Evolutionary conservation across 2,888 invertebrate species (phyloP), one percentile per base, ranked within the genome.

Genomic region (Cheilosia impressa): DNA sequence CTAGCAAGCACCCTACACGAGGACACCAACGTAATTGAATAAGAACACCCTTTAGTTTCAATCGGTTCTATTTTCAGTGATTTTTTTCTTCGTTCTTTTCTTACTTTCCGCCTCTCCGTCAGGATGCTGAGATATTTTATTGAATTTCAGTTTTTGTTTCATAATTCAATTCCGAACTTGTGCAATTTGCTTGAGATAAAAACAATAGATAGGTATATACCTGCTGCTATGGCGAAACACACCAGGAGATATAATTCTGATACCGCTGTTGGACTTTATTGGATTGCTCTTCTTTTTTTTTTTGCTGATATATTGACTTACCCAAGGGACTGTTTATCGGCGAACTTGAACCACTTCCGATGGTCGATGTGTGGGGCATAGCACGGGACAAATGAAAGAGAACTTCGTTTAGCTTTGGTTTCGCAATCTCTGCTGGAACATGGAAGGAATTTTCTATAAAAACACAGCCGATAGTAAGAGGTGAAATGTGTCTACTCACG

Each of bases 41-140:
- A 77, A 85, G 81, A 72, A 81, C 81, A 81, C 57, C 80, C 85
- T 85, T 85, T 85, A 85, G 85, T 85, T 85, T 85, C 85, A 85
- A 85, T 85, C 81, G 85, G 76, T 85, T 85, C 84, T 76, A 85
- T 85, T 81, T 85, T 53, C 85, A 81, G 72, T 81, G 81, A 81
- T 76, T 80, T 82, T 31, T 31, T 71, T 62, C 58, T 72, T 63
- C 17, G 55, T 53, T 55, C 66, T 38, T 63, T 50, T 50, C 57
- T 66, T 68, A 57, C 63, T 60, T 66, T 68, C 76, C 62, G 57
- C 72, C 34, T 38, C 10, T 63, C 76, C 34, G 34, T 7, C 72
- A 72, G 81, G 69, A 80, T 62, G 60, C 71, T 68, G 78, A 62
- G 77, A 71, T 71, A 68, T 80, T 84, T 84, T 84, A 80, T 84